Conservation (phyloP, 2,888 invertebrate species). For the Meteorus cinctellus region DNA sequence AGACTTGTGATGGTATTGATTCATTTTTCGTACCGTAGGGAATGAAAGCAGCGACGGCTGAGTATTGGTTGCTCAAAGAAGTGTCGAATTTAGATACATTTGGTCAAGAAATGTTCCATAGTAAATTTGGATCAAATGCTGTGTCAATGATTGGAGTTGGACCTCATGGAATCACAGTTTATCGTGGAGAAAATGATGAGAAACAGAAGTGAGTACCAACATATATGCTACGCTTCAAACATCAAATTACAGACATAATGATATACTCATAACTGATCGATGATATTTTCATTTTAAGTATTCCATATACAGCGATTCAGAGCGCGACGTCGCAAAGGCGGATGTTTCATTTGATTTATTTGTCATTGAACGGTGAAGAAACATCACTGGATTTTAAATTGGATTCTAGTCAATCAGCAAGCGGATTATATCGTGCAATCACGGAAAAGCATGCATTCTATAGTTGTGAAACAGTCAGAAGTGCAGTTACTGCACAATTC, state of each 20-base stretch:
- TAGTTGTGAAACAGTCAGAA: constrained; percentile 92
- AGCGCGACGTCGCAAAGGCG: constrained; percentile 85
- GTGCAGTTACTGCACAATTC: constrained; percentile 90
- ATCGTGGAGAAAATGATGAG: constrained; percentile 80
- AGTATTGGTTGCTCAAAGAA: constrained; percentile 88
- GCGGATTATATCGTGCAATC: constrained; percentile 88
- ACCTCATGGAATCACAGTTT: constrained; percentile 87
- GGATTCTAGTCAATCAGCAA: constrained; percentile 86
- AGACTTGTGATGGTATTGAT: background rate
- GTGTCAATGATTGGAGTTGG: constrained; percentile 83
- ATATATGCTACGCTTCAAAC: background rate
- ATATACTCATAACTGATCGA: too few relatives aligned
- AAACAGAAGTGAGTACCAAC: constrained; percentile 76
- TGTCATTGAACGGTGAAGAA: constrained; percentile 81
- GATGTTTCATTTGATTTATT: constrained; percentile 84
- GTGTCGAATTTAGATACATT: constrained; percentile 86
- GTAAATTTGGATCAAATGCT: constrained; percentile 77
- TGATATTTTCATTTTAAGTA: constrained; percentile 73
- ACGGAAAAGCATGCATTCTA: constrained; percentile 95
- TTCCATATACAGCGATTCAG: constrained; percentile 87
- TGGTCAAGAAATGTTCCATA: constrained; percentile 89
- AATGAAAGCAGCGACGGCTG: constrained; percentile 85
- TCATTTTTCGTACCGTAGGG: constrained; percentile 69
- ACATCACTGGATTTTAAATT: constrained; percentile 85
- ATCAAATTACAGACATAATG: too few relatives aligned